These are phyloP conservation scores for Cydia fagiglandana DNA, from an alignment of 1,140 invertebrate species.

Conservation along the genomic window DNA sequence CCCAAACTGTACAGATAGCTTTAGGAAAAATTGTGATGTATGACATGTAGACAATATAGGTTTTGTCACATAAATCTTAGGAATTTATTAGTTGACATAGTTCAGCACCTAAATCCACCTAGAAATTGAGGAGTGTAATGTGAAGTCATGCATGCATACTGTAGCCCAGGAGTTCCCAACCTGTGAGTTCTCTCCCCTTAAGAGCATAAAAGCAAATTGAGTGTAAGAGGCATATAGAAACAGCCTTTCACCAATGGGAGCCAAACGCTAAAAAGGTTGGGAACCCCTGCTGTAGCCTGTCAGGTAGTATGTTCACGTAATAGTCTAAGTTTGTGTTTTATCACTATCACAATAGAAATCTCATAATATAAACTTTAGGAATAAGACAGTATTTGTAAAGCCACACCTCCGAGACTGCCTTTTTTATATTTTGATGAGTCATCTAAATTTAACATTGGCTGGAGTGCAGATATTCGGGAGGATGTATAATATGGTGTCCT, in stretches of 20 bases:
- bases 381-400: slow-evolving; percentile 78
- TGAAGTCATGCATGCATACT: slow-evolving; percentile 42
- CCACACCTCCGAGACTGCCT: slow-evolving; percentile 79
- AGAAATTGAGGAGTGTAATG: slow-evolving; percentile 64
- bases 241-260: background rate
- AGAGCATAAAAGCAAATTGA: background rate
- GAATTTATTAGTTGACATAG: slow-evolving; percentile 72
- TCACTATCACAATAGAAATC: slow-evolving; percentile 78
- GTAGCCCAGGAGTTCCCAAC: slow-evolving; percentile 7
- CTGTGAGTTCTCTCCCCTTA: background rate
- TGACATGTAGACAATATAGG: slow-evolving; percentile 80
- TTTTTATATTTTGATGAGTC: slow-evolving; percentile 74
- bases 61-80: slow-evolving; percentile 78
- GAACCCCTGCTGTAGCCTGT: slow-evolving; percentile 69
- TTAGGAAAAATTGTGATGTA: slow-evolving; percentile 80
- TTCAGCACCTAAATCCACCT: slow-evolving; percentile 71
- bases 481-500: slow-evolving; percentile 64
- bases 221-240: background rate
- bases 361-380: slow-evolving; percentile 75
- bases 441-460: slow-evolving; percentile 70
- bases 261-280: background rate
- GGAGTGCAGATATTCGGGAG: slow-evolving; percentile 53
- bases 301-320: slow-evolving; percentile 68
- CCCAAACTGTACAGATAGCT: slow-evolving; percentile 78
- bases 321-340: slow-evolving; percentile 77